A percentile compares a stretch with the other conserved stretches of the same genome.
Evolutionary conservation across 2,113 vertebrate genomes (phyloP).

Genomic region (Sander lucioperca): DNA sequence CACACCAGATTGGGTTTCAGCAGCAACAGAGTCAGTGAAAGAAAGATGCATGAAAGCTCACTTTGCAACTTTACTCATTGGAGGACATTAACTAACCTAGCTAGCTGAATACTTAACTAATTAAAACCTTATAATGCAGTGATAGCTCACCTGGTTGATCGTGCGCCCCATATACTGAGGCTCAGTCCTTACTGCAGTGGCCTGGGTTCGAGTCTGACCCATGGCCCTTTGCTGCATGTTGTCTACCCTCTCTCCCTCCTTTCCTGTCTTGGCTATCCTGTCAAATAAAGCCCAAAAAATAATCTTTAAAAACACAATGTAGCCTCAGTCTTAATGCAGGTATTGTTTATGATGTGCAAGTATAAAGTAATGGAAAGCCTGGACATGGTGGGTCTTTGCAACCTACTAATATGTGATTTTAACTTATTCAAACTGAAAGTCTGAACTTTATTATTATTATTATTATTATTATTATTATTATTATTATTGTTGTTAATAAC

Average conservation of each 20-base stretch:
- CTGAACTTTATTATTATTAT: not conserved
- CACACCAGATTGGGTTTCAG: constrained; percentile 40
- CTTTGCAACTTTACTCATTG: not conserved
- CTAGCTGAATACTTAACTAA: not conserved
- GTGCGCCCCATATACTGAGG: no score
- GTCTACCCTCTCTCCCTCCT: no score
- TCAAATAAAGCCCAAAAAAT: no score
- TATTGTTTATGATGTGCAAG: not conserved
- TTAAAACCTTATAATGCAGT: not conserved
- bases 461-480: not conserved
- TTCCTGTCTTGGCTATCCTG: no score
- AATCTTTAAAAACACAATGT: not conserved
- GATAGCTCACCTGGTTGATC: no score
- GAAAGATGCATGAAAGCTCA: constrained; percentile 21
- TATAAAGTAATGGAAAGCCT: not conserved
- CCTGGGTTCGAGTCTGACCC: no score
- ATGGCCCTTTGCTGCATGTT: no score
- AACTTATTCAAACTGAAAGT: not conserved
- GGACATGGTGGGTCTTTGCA: not conserved
- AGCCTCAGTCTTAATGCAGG: not conserved
- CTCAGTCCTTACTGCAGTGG: no score
- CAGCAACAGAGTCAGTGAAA: constrained; percentile 13
- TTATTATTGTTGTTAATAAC: not conserved
- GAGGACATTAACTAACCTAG: not conserved
- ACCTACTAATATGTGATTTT: not conserved